Base-by-base conservation (phyloP, 2,888 invertebrate species). In the Drosophila limbata region DNA sequence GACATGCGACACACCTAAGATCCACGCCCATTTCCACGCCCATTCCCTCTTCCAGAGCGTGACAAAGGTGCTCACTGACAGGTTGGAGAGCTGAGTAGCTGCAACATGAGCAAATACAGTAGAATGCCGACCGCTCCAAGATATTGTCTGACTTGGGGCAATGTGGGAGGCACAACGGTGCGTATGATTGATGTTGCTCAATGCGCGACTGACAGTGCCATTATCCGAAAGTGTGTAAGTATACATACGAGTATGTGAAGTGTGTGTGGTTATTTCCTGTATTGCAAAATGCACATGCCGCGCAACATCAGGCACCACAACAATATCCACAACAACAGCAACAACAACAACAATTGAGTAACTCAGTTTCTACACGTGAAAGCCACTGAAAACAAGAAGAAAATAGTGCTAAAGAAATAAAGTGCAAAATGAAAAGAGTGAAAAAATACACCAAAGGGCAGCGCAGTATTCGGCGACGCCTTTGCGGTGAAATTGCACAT, bases 171-270 rank as follows among this genome's bases (percentile, higher is more conserved):
- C 48, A 79, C 83, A 63, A 71, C 79, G 60, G 66, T 77, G 88
- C 71, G 81, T 78, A 83, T 88, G 86, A 84, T 84, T 85, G 84
- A 88, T 84, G 84, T 84, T 75, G 65, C 69, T 70, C 77, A 63
- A 80, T 80, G 69, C 73, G 47, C 57, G 55, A 48, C 65, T 84
- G 83, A 84, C 88, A 81, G 69, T 64, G 61, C 73, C 84, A 83
- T 83, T 88, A 82, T 77, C 69, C 69, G 56, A 61, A 63, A 63
- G 17, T 47, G 40, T 59, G 33, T 44, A 2, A 21, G 40, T 55
- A 48, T 15, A 42, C 28, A 8, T 28, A 8, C 8, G 28, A 8
- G 8, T 28, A 6, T 28, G 2, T 28, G 8, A 8, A 28, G 28
- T 8, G 35, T 21, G 50, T 65, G 44, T 45, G 25, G 66, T 47